phyloP scores from a whole-genome alignment of 1,140 invertebrate genomes.

The Scaptomyza graminum region DNA sequence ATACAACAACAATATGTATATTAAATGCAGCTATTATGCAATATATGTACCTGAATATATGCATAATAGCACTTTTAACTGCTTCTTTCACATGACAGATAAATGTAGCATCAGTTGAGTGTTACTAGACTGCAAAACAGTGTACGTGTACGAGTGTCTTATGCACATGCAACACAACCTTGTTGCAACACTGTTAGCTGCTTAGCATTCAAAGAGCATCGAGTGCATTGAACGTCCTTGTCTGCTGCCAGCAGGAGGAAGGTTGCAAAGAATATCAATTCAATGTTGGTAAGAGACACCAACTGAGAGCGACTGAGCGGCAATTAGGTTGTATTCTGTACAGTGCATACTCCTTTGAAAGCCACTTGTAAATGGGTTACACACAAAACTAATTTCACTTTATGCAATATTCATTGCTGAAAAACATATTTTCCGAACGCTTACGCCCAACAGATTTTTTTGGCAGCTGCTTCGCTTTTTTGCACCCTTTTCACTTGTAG shows the following conservation, averaged over 20 bases:
- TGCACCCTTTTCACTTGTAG: not conserved
- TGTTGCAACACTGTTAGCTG: constrained; percentile 3
- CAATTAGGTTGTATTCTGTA: constrained; percentile 30
- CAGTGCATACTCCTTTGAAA: not conserved
- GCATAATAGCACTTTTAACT: not conserved
- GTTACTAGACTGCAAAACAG: too few species aligned
- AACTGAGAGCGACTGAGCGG: not conserved
- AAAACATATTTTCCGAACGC: constrained; percentile 21
- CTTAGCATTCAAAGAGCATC: constrained; percentile 35
- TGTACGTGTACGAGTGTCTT: not conserved
- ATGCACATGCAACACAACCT: not conserved
- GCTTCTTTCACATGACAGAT: not conserved
- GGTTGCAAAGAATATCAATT: constrained; percentile 33
- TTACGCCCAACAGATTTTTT: constrained; percentile 55
- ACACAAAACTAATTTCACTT: too few species aligned
- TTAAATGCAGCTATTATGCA: too few species aligned
- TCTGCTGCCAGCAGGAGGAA: not conserved
- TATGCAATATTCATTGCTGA: not conserved
- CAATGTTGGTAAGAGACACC: constrained; percentile 19
- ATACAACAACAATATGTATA: too few species aligned
- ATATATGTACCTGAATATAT: too few species aligned
- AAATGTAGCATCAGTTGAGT: not conserved
- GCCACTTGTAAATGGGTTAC: too few species aligned
- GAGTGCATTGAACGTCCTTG: constrained; percentile 45
- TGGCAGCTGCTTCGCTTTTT: constrained; percentile 10